Conservation (phyloP, 2,113 vertebrate species). For the Chamaea fasciata region DNA sequence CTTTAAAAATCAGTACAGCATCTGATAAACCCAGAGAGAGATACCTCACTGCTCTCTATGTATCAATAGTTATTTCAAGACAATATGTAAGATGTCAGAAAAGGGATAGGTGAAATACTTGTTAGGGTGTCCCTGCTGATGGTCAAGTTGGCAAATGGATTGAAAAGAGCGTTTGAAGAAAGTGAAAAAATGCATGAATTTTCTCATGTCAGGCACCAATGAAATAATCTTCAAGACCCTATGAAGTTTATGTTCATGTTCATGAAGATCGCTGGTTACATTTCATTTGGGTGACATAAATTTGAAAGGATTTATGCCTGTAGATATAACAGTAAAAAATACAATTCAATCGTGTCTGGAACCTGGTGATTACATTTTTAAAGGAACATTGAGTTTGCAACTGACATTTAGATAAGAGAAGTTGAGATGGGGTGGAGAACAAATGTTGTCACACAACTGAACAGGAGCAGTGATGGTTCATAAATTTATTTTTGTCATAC, state of each 20-base stretch:
- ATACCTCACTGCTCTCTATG: neutral
- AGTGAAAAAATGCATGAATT: neutral
- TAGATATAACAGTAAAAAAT: conserved; percentile 29
- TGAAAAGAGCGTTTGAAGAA: neutral
- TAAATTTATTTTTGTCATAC: conserved; percentile 42
- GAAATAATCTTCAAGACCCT: neutral
- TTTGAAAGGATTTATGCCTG: conserved; percentile 48
- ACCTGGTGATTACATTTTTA: conserved; percentile 60
- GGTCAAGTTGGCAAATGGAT: neutral
- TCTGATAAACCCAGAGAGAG: neutral
- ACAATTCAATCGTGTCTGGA: conserved; percentile 38
- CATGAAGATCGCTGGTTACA: neutral
- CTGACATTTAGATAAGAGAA: conserved; percentile 51
- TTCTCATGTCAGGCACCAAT: neutral
- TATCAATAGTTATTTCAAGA: conserved; percentile 14
- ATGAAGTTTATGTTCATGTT: neutral
- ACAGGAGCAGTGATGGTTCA: neutral
- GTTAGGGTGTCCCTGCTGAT: neutral
- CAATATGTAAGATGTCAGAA: neutral
- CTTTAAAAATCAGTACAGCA: conserved; percentile 18
- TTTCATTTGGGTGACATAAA: conserved; percentile 41
- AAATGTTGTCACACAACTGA: conserved; percentile 28
- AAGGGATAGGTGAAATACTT: neutral
- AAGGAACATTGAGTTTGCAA: conserved; percentile 48
- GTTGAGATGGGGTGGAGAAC: neutral